Evolutionary conservation across 2,113 vertebrate genomes (phyloP).

Genomic region (Colius striatus): DNA sequence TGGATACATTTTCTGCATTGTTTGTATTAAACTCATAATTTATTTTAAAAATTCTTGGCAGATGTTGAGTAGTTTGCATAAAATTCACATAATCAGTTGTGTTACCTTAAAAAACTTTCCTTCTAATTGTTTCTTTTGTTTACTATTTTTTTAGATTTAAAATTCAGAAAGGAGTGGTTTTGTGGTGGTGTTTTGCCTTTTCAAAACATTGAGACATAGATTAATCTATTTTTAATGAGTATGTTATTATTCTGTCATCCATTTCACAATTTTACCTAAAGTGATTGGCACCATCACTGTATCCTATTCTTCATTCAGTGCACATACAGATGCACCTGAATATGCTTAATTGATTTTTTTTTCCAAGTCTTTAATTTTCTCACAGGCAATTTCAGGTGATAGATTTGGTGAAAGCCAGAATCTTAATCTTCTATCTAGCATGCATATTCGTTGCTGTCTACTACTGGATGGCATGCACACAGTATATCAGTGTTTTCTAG

Average conservation of each 20-base stretch:
- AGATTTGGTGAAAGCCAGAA: neutral
- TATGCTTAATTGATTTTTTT: constrained; percentile 27
- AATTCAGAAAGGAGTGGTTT: neutral
- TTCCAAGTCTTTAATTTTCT: constrained; percentile 15
- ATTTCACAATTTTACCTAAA: neutral
- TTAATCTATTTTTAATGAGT: constrained; percentile 11
- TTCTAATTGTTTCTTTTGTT: neutral
- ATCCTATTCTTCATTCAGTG: neutral
- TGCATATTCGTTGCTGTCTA: neutral
- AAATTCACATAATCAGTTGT: neutral
- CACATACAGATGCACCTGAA: neutral
- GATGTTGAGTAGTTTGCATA: neutral
- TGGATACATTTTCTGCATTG: neutral
- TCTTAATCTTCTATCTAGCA: neutral
- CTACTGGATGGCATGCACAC: neutral
- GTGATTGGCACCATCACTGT: neutral
- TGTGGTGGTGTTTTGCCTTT: neutral
- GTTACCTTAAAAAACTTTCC: neutral
- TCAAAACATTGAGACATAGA: neutral
- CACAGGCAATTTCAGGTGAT: neutral
- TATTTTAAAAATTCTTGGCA: neutral
- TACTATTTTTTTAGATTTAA: neutral
- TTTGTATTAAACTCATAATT: neutral
- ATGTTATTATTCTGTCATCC: neutral
- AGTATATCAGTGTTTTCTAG: neutral